Conservation (phyloP, 1,140 invertebrate species). For the Amyelois transitella region DNA sequence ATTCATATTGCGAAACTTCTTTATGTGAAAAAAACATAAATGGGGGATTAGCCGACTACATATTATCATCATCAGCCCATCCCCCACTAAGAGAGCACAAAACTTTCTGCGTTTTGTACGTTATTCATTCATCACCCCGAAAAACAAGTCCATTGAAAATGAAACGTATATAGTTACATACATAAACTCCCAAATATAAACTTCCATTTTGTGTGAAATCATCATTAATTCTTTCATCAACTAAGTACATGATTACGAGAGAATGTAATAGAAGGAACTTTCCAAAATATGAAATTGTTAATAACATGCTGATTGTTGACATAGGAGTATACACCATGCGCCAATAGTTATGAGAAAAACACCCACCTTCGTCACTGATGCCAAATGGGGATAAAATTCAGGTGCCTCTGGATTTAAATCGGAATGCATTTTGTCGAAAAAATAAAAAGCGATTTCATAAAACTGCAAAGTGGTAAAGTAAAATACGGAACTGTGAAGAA, state of each 20-base stretch:
- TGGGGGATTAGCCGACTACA: no score
- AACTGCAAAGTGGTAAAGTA: slow-evolving; percentile 21
- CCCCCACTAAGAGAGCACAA: no score
- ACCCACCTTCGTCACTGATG: slow-evolving; percentile 45
- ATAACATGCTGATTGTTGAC: slow-evolving; percentile 35
- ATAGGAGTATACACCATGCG: slow-evolving; percentile 13
- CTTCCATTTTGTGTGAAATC: no score
- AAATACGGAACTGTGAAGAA: slow-evolving; percentile 30
- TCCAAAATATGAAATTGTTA: slow-evolving; percentile 6
- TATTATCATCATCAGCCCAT: no score
- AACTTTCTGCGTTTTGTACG: no score
- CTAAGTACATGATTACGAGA: no score
- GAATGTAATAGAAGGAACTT: neutral
- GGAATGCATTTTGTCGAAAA: slow-evolving; percentile 43
- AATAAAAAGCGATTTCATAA: slow-evolving; percentile 19
- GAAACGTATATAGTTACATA: no score
- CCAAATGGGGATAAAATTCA: slow-evolving; percentile 49
- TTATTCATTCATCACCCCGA: no score
- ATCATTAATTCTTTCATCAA: no score
- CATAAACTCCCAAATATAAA: no score
- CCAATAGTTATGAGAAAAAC: slow-evolving; percentile 14
- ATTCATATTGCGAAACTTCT: neutral
- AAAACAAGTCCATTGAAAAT: no score
- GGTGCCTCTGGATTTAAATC: slow-evolving; percentile 54
- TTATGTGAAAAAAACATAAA: no score